Evolutionary conservation across 2,888 invertebrate species (phyloP).

Genomic region (Thalpophila matura): DNA sequence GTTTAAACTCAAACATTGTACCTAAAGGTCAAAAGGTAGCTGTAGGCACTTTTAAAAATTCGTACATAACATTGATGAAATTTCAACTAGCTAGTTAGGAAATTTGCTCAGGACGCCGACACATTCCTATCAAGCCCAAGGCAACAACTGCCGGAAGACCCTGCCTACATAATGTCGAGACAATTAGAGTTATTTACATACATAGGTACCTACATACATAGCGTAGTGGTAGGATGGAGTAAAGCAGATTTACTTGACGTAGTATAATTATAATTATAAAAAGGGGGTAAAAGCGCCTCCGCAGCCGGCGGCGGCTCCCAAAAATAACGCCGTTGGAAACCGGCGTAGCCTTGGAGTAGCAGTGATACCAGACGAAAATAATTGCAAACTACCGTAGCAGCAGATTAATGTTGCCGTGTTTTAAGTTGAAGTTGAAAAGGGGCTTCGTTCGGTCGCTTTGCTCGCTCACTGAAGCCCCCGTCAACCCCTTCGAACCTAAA

Average conservation of each 20-base stretch:
- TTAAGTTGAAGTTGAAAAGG: too few relatives aligned
- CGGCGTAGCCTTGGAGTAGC: too few relatives aligned
- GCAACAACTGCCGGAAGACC: constrained; percentile 23
- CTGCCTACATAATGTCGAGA: background rate
- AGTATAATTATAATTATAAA: too few relatives aligned
- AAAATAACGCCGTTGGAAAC: too few relatives aligned
- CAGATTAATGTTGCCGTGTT: too few relatives aligned
- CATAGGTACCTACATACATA: background rate
- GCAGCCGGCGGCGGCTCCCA: too few relatives aligned
- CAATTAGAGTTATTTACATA: constrained; percentile 13
- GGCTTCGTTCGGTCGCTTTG: too few relatives aligned
- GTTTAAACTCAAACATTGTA: constrained; percentile 19
- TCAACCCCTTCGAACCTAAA: too few relatives aligned
- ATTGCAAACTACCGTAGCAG: too few relatives aligned
- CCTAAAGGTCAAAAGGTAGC: constrained; percentile 32
- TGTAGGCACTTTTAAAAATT: constrained; percentile 29
- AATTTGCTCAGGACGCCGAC: constrained; percentile 10
- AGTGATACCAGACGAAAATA: too few relatives aligned
- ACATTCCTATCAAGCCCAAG: constrained; percentile 21
- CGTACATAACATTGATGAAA: constrained; percentile 11
- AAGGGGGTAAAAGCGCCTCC: too few relatives aligned
- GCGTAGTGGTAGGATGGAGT: constrained; percentile 20
- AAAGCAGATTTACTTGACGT: background rate
- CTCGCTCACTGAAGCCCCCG: too few relatives aligned
- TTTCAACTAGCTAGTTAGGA: constrained; percentile 1